Base-by-base conservation (phyloP, 1,140 invertebrate genomes). In the Augochlora pura region DNA sequence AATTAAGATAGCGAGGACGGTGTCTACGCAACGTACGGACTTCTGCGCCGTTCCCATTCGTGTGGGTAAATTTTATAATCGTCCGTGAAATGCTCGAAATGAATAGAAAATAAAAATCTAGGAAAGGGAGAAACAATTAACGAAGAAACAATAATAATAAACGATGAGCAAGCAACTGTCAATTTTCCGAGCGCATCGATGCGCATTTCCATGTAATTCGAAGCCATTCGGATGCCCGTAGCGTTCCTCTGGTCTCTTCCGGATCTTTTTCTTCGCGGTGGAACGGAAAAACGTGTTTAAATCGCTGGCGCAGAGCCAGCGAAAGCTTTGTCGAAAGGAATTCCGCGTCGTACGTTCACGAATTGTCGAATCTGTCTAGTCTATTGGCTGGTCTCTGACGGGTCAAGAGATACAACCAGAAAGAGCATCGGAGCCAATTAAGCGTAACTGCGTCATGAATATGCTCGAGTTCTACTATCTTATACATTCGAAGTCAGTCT, bases 291-390 rank as follows among this genome's bases (percentile, higher is more conserved):
- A 66, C 25, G 12, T 7, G 46, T 78, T 72, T 49, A 21, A 49
- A n/a, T 12, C 16, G 25, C 59, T 79, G 77, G 63, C 70, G 10
- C 21, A 9, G 2, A 38, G 70, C 71, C 77, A 79, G 71, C 27
- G 70, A 74, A 79, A 71, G 39, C 42, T 12, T 16, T 39, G 39
- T 21, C n/a, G 59, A 39, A 49, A 46, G 5, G 3, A 63, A 57
- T 27, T 10, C n/a, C 9, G 12, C 60, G n/a, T 23, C 9, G 12
- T 23, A 4, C 27, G 27, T 16, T 62, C 10, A 18, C 9, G 42
- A 62, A 62, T 46, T 10, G 21, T 27, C 52, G 46, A 74, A 39
- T 65, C 27, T 4, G 8, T 3, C 10, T 10, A 32, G 10, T 2
- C 27, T n/a, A 23, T 75, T 75, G 14, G 21, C 52, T 76, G 46